Conservation (phyloP, 2,113 vertebrate genomes). For the Choloepus hoffmanni region DNA sequence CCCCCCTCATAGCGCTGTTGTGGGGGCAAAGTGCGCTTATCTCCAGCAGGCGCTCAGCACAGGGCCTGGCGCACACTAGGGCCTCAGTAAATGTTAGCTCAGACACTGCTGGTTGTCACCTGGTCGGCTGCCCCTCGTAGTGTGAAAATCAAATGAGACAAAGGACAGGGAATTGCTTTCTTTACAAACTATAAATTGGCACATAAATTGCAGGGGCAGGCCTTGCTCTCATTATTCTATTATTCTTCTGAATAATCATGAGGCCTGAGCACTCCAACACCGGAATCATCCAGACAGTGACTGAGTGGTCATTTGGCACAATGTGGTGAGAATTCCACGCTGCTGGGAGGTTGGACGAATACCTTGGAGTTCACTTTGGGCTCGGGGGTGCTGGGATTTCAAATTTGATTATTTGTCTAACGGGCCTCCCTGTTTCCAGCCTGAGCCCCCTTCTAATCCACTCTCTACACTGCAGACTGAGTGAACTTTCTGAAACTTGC, state of each 20-base stretch:
- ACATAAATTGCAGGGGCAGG: not conserved
- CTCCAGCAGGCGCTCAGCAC: not conserved
- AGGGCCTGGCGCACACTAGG: not conserved
- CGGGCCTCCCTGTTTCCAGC: not conserved
- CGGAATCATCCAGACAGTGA: not conserved
- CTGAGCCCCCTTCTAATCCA: not conserved
- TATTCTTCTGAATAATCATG: too few relatives aligned
- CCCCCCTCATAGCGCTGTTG: not conserved
- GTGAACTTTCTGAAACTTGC: not conserved
- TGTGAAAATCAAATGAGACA: not conserved
- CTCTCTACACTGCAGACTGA: rapidly evolving
- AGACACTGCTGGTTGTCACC: not conserved
- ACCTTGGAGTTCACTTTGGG: not conserved
- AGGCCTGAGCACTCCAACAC: not conserved
- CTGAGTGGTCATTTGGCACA: rapidly evolving
- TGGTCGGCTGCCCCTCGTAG: not conserved
- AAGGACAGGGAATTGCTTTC: not conserved
- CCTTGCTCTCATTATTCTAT: too few relatives aligned
- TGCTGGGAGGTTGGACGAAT: not conserved
- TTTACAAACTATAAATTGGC: not conserved
- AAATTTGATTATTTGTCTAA: not conserved
- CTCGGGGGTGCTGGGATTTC: not conserved
- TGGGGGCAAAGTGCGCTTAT: not conserved
- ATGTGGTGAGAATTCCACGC: rapidly evolving
- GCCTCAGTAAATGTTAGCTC: not conserved